Conservation (phyloP, 1,140 invertebrate species). For the Anthonomus grandis region DNA sequence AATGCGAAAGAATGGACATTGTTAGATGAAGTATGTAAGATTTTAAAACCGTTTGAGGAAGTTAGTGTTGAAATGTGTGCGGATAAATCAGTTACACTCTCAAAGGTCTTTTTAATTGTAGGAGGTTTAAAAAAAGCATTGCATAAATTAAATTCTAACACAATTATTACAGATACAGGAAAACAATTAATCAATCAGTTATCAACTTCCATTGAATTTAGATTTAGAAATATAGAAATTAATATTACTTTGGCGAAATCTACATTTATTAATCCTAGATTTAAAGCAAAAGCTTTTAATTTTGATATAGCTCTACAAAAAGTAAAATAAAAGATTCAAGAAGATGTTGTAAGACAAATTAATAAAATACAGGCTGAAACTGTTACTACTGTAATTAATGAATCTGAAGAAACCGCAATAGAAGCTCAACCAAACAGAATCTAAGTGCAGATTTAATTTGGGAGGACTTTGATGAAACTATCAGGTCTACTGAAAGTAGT, state of each 20-base stretch:
- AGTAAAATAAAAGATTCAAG: conserved; percentile 13
- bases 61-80: conserved; percentile 12
- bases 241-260: conserved; percentile 6
- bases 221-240: conserved; percentile 8
- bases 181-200: conserved; percentile 3
- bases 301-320: neutral
- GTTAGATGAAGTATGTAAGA: conserved; percentile 9
- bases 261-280: conserved; percentile 13
- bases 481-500: no score
- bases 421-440: no score
- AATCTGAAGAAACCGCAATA: no score
- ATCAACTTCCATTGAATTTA: neutral
- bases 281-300: conserved; percentile 13
- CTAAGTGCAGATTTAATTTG: no score
- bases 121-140: neutral
- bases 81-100: conserved; percentile 15
- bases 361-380: no score
- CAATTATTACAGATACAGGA: neutral
- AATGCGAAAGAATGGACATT: conserved; percentile 10
- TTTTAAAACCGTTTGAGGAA: conserved; percentile 25
- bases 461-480: no score
- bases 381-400: no score
- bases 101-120: conserved; percentile 10
- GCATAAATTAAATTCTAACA: neutral
- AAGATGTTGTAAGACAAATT: conserved; percentile 3